Evolutionary conservation across 2,888 invertebrate genomes (phyloP).

Genomic region (Athripsodes cinereus): DNA sequence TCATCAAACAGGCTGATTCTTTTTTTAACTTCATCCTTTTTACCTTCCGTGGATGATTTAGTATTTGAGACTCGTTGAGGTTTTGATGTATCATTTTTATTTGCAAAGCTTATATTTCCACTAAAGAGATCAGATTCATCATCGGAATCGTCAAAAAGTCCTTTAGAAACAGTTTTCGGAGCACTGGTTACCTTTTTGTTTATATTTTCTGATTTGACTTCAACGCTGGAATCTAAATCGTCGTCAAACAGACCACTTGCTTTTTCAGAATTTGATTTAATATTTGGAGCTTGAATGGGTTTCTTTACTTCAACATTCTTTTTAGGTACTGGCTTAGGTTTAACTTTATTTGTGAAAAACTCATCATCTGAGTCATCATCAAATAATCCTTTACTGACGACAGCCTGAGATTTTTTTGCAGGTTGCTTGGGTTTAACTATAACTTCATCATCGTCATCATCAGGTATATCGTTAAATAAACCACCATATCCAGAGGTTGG

Average conservation of each 20-base stretch:
- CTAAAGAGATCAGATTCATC: conserved; percentile 20
- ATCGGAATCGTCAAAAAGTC: conserved; percentile 22
- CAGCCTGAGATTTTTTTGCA: not conserved
- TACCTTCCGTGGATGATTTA: not conserved
- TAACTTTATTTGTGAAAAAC: conserved; percentile 29
- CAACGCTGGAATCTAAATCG: conserved; percentile 29
- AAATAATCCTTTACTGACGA: conserved; percentile 16
- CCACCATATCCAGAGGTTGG: conserved; percentile 28
- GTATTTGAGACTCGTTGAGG: not conserved
- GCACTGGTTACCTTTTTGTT: not conserved
- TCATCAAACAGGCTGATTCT: not conserved
- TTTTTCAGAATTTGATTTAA: conserved; percentile 30
- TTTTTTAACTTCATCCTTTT: not conserved
- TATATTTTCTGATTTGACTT: not conserved
- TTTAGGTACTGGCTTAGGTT: not conserved
- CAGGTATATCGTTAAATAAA: conserved; percentile 29
- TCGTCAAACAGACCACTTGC: conserved; percentile 16
- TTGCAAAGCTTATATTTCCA: conserved; percentile 1
- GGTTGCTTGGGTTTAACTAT: conserved; percentile 10
- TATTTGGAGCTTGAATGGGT: not conserved
- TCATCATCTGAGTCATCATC: conserved; percentile 12
- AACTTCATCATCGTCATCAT: conserved; percentile 22
- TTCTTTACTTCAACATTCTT: conserved; percentile 24
- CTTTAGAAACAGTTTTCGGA: conserved; percentile 3
- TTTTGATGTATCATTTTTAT: not conserved